These are phyloP conservation scores for Heliconius sara DNA, from an alignment of 2,888 invertebrate genomes.

Conservation along the genomic window DNA sequence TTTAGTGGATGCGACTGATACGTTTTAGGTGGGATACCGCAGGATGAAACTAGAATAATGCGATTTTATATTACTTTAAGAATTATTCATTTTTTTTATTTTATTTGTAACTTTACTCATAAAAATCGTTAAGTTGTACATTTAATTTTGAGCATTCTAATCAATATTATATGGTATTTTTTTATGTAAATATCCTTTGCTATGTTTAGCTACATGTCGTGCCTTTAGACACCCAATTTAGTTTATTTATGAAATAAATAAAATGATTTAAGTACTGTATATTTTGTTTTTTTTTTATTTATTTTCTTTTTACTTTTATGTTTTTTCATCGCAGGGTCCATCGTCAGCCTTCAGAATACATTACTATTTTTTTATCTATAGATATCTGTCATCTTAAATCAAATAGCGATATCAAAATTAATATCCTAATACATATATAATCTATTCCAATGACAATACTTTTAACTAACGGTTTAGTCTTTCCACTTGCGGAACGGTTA, in stretches of 20 bases:
- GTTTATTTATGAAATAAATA: constrained; percentile 81
- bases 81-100: constrained; percentile 55
- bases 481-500: background rate
- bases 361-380: constrained; percentile 48
- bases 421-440: constrained; percentile 24
- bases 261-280: constrained; percentile 72
- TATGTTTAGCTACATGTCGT: constrained; percentile 74
- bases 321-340: constrained; percentile 63
- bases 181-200: constrained; percentile 77
- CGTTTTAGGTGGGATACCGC: constrained; percentile 60
- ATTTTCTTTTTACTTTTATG: constrained; percentile 47
- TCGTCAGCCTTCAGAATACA: constrained; percentile 53
- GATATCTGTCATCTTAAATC: constrained; percentile 10
- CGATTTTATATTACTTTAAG: constrained; percentile 43
- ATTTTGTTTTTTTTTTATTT: constrained; percentile 57
- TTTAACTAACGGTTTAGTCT: constrained; percentile 22
- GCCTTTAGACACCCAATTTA: constrained; percentile 77
- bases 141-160: constrained; percentile 68
- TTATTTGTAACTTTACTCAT: constrained; percentile 64
- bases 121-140: constrained; percentile 77
- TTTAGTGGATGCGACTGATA: constrained; percentile 67
- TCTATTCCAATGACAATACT: constrained; percentile 73
- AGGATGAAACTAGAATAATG: constrained; percentile 51
- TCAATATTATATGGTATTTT: constrained; percentile 52
- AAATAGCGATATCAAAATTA: constrained; percentile 27